Evolutionary conservation across 2,797 vertebrate genomes (phyloP), one percentile per base, ranked within the genome.

Genomic region (Buphagus erythrorhynchus): DNA sequence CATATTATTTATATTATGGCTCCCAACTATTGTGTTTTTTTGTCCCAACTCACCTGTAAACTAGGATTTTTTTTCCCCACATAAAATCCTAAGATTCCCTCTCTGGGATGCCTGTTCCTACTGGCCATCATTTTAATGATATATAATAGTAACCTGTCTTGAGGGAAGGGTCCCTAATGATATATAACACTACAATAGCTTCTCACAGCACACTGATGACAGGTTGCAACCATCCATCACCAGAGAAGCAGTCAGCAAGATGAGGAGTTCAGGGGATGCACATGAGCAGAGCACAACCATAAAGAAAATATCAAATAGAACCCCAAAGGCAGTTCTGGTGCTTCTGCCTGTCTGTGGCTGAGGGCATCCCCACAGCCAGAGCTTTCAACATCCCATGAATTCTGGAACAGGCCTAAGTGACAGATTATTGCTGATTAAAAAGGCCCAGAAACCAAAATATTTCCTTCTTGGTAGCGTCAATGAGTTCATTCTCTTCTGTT

Each of bases 91-190:
- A 85, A 94, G 80, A 63, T 63, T 79, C 78, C 35, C 67, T 93
- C 89, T 91, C 62, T 31, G 78, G 89, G 94, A 91, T 77, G 65
- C 26, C 55, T 93, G 80, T 62, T 93, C 78, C 65, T 86, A 65
- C 76, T 10, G 35, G 65, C 61, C 63, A 91, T 93, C 81, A 78
- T 91, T 97, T 89, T 97, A 93, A 94, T 94, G 92, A 95, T 87
- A 95, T 95, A 93, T 93, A 97, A 96, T 90, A 91, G 93, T 52
- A 96, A 91, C 89, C 63, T 95, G 90, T 71, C 84, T 91, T 49
- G 82, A 94, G 71, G 92, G 69, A 93, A 88, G 86, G 79, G 73
- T 95, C 67, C 93, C 59, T 90, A 62, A 85, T 94, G 89, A 97
- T 88, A 48, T 62, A 90, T 93, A 90, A 93, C 87, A 51, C 58